A percentile compares a stretch with the other conserved stretches of the same genome.
Conservation (phyloP, 2,888 invertebrate species). For the Macaria liturata region DNA sequence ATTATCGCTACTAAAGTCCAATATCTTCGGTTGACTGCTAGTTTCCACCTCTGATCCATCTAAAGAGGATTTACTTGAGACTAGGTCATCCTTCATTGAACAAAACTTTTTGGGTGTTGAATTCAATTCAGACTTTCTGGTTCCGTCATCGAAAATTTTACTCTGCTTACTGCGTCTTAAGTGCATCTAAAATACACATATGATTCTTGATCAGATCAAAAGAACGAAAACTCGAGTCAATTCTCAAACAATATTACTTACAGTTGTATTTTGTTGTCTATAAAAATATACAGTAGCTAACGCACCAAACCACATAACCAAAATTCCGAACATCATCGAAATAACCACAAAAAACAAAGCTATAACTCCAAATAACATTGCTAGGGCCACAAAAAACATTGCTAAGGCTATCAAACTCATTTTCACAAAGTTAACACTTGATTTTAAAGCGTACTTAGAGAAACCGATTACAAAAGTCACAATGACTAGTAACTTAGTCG, state of each 20-base stretch:
- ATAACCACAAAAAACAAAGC: neutral
- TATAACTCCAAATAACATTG: neutral
- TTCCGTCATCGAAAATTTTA: no score
- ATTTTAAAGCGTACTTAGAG: neutral
- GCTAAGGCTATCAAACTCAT: neutral
- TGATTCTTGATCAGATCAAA: no score
- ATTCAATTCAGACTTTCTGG: no score
- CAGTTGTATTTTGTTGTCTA: neutral
- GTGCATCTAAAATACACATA: no score
- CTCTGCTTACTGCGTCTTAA: no score
- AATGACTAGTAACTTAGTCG: neutral
- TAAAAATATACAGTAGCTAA: neutral
- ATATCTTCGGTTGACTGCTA: no score
- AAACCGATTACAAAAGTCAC: neutral
- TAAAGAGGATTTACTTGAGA: no score
- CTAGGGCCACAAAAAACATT: neutral
- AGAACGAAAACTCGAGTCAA: neutral
- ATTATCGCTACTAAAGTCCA: no score
- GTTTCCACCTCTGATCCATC: no score
- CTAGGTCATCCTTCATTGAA: no score
- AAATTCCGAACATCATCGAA: neutral
- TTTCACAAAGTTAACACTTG: neutral
- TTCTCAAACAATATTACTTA: neutral
- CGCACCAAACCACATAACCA: neutral
- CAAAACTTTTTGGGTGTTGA: no score